phyloP scores from a whole-genome alignment of 2,113 vertebrate genomes.

The Hyperopisus bebe region DNA sequence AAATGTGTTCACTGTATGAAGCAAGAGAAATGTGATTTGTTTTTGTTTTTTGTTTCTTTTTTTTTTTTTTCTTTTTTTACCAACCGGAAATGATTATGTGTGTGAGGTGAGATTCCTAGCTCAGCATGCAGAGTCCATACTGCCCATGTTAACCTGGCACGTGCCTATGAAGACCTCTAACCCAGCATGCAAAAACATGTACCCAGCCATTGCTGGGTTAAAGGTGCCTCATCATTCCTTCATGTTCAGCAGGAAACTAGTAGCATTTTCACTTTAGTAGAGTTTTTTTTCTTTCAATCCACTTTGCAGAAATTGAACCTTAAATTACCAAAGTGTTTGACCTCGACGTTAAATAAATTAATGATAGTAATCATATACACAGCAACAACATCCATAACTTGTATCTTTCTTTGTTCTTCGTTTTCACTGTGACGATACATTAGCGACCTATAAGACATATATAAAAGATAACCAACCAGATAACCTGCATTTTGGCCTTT shows the following conservation, averaged over 20 bases:
- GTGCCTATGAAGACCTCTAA: slow-evolving; percentile 70
- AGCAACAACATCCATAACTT: slow-evolving; percentile 1
- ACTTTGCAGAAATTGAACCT: slow-evolving; percentile 36
- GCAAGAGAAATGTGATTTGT: slow-evolving; percentile 54
- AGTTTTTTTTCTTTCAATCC: slow-evolving; percentile 32
- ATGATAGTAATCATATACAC: background rate
- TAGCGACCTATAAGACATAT: slow-evolving; percentile 34
- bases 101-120: slow-evolving; percentile 62
- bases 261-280: slow-evolving; percentile 48
- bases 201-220: slow-evolving; percentile 71
- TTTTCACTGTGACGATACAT: slow-evolving; percentile 57
- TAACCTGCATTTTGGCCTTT: slow-evolving; percentile 39
- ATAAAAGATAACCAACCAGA: slow-evolving; percentile 12
- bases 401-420: slow-evolving; percentile 19
- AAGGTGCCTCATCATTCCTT: slow-evolving; percentile 75
- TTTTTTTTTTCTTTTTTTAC: background rate
- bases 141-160: slow-evolving; percentile 71
- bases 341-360: slow-evolving; percentile 26
- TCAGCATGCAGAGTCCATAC: slow-evolving; percentile 85
- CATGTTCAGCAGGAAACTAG: slow-evolving; percentile 53
- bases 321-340: slow-evolving; percentile 65
- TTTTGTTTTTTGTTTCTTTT: background rate
- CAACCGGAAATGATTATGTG: slow-evolving; percentile 54
- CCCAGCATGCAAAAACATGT: slow-evolving; percentile 67
- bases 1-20: slow-evolving; percentile 69